Percentiles rank a stretch among this genome's conserved stretches.
Evolutionary conservation across 2,888 invertebrate species (phyloP).

Genomic region (Tricholauxania praeusta): DNA sequence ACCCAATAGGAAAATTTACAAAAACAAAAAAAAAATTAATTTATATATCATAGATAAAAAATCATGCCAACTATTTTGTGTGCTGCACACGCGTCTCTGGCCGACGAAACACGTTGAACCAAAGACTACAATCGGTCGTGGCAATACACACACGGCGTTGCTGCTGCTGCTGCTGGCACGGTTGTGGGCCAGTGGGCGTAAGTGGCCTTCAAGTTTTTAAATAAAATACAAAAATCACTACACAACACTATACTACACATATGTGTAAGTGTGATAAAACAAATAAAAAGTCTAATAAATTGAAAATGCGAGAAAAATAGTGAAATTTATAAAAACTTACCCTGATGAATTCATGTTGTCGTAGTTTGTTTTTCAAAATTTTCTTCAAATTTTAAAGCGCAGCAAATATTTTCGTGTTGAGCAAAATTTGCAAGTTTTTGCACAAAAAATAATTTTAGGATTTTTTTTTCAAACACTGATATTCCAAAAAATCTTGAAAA

Average conservation of each 20-base stretch:
- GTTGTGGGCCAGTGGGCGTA: slow-evolving; percentile 33
- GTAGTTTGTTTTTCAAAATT: neutral
- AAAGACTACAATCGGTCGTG: neutral
- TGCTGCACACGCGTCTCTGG: neutral
- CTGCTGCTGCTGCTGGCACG: slow-evolving; percentile 6
- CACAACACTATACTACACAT: no score
- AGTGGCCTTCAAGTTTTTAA: slow-evolving; percentile 33
- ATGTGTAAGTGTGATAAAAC: no score
- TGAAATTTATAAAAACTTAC: slow-evolving; percentile 27
- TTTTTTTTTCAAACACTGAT: slow-evolving; percentile 13
- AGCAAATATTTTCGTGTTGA: neutral
- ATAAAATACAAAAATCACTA: neutral
- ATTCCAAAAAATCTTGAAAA: slow-evolving; percentile 5
- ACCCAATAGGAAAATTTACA: no score
- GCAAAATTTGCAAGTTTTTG: slow-evolving; percentile 17
- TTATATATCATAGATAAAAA: no score
- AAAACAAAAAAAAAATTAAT: no score
- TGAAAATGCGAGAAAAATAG: neutral
- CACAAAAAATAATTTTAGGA: slow-evolving; percentile 8
- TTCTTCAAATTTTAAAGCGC: neutral
- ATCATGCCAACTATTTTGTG: neutral
- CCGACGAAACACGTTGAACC: neutral
- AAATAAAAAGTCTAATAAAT: slow-evolving; percentile 12
- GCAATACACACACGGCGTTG: neutral
- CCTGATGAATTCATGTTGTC: slow-evolving; percentile 35